Evolutionary conservation across 2,888 invertebrate species (phyloP), one percentile per base, ranked within the genome.

Genomic region (Alviniconcha strummeri): DNA sequence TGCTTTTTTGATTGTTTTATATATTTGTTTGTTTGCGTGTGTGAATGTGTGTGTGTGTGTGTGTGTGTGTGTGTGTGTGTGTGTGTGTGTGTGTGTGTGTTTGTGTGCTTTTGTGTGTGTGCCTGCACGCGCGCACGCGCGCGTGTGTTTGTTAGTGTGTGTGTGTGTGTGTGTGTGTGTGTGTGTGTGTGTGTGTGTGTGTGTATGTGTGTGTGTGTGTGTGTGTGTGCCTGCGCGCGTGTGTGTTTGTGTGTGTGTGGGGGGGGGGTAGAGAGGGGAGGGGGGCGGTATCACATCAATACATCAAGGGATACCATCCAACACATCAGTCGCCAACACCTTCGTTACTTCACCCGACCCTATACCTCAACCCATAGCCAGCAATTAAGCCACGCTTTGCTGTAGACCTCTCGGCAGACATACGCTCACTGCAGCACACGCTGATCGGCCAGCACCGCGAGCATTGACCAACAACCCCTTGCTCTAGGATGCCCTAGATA

Each of bases 51-150:
- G 69, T 69, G 69, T 69, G 69, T 69, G 60, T 60, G 69, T 69
- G 69, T n/a, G 69, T 69, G 69, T 69, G 69, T 69, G 69, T 69
- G 69, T 69, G 69, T 69, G 69, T 69, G 69, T 69, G 69, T 69
- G 69, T 69, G 69, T n/a, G 69, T 69, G 69, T 69, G 69, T 69
- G 69, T 69, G 69, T 69, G 69, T 69, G 69, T 69, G 69, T 69
- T 4, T 69, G 69, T 69, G 69, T 69, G 69, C 6, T 4, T 69
- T 1, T 15, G 69, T 69, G n/a, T n/a, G 15, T 15, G 69, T 69
- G 69, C n/a, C 5, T 69, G 69, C n/a, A 7, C 4, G 69, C 17
- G 17, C 6, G 69, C 17, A 7, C 6, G 69, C 17, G 6, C 6
- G 69, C 6, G 69, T 69, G 69, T 69, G 69, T 69, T 1, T 69